A percentile compares a stretch with the other conserved stretches of the same genome.
phyloP scores from a whole-genome alignment of 2,113 vertebrate species.

The Campylorhamphus procurvoides region DNA sequence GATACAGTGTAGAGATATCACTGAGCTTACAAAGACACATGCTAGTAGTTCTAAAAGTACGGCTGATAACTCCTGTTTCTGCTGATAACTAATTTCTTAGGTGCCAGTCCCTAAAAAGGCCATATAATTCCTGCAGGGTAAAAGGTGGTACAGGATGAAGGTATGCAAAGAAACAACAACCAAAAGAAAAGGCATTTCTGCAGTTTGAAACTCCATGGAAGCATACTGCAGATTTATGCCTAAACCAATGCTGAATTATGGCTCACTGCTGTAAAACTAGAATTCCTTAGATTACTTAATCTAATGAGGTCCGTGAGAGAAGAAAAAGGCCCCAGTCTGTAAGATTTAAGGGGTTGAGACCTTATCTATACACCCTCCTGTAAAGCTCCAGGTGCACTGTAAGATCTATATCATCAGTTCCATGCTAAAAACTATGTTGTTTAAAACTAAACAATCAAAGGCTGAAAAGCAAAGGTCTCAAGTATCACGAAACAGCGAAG shows the following conservation, averaged over 20 bases:
- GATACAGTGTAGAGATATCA: not conserved
- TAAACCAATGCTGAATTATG: not conserved
- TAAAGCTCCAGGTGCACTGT: conserved; percentile 48
- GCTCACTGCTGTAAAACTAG: conserved; percentile 15
- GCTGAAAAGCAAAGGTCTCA: conserved; percentile 30
- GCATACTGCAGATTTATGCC: not conserved
- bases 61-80: not conserved
- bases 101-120: not conserved
- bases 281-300: conserved; percentile 32
- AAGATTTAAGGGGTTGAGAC: conserved; percentile 32
- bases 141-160: not conserved
- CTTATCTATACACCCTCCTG: conserved; percentile 30
- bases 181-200: not conserved
- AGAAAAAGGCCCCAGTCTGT: not conserved
- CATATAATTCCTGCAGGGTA: not conserved
- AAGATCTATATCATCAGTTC: conserved; percentile 43
- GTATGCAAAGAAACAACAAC: not conserved
- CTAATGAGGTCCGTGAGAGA: not conserved
- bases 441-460: conserved; percentile 51
- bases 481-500: not conserved
- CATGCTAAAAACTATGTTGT: conserved; percentile 14
- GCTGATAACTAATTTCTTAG: not conserved
- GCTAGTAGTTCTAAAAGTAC: not conserved
- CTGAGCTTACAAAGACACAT: not conserved
- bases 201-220: not conserved